Conservation (phyloP, 2,888 invertebrate genomes). For the Strigamia transsilvanica region DNA sequence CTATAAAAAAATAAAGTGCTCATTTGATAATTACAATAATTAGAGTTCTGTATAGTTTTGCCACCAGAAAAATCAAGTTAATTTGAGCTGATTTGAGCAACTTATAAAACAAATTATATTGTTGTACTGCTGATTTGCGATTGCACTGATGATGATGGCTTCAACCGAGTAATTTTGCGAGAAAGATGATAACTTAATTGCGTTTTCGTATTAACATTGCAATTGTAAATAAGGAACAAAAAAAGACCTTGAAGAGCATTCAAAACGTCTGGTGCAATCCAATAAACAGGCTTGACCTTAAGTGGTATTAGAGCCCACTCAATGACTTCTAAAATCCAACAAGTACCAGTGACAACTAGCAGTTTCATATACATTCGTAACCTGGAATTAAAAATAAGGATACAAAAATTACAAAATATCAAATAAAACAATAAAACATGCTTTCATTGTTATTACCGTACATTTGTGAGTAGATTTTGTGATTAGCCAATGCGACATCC, state of each 20-base stretch:
- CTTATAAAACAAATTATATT: neutral
- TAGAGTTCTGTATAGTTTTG: too few species aligned
- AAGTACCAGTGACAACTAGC: neutral
- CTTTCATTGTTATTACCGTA: neutral
- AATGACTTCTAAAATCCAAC: neutral
- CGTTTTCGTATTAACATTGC: neutral
- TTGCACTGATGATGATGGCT: neutral
- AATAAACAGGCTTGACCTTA: neutral
- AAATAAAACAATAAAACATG: neutral
- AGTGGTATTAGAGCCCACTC: constrained; percentile 20
- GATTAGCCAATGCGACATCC: neutral
- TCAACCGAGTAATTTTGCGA: neutral
- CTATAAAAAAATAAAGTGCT: too few species aligned
- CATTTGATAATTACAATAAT: too few species aligned
- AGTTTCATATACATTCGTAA: neutral
- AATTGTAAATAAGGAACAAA: constrained; percentile 16
- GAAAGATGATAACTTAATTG: neutral
- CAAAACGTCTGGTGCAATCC: neutral
- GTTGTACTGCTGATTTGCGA: neutral
- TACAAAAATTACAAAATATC: neutral
- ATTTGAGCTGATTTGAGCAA: neutral
- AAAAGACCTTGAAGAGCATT: constrained; percentile 7
- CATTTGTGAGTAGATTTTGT: neutral
- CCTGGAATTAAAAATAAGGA: neutral
- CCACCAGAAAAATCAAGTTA: too few species aligned